phyloP scores from a whole-genome alignment of 2,888 invertebrate species.

The Parelbella ahira region DNA sequence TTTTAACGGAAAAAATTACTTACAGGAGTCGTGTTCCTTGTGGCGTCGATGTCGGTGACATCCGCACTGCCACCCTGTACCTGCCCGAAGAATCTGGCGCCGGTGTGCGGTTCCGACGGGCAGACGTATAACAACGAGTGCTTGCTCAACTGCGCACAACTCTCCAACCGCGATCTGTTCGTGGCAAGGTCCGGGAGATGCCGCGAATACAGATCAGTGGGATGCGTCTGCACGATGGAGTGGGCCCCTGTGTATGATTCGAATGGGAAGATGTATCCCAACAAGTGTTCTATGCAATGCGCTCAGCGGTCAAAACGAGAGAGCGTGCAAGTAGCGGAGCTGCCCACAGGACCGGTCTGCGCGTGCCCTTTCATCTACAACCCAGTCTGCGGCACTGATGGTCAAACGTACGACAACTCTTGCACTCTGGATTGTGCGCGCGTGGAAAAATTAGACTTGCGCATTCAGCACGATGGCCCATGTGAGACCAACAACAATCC shows the following conservation, averaged over 20 bases:
- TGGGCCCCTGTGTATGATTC: background rate
- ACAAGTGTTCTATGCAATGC: slow-evolving; percentile 36
- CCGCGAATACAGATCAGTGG: background rate
- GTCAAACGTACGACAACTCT: slow-evolving; percentile 7
- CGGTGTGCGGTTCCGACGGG: slow-evolving; percentile 85
- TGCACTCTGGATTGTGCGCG: slow-evolving; percentile 14
- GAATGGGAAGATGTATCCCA: slow-evolving; percentile 32
- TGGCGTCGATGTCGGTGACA: slow-evolving; percentile 13
- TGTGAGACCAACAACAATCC: no score
- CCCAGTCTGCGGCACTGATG: slow-evolving; percentile 3
- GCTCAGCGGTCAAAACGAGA: slow-evolving; percentile 13
- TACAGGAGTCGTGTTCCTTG: slow-evolving; percentile 17
- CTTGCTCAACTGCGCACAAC: slow-evolving; percentile 71
- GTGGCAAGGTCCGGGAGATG: slow-evolving; percentile 25
- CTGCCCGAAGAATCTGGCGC: slow-evolving; percentile 39
- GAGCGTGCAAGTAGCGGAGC: background rate
- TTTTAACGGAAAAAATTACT: no score
- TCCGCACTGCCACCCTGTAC: slow-evolving; percentile 28
- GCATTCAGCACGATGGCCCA: slow-evolving; percentile 1
- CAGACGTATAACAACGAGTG: slow-evolving; percentile 84
- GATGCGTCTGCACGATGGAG: background rate
- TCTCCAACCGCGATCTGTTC: slow-evolving; percentile 1
- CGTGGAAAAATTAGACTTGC: background rate
- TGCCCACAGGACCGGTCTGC: background rate
- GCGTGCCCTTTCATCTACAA: slow-evolving; percentile 3